phyloP scores from a whole-genome alignment of 1,140 invertebrate species.

The Drosophila dunni region DNA sequence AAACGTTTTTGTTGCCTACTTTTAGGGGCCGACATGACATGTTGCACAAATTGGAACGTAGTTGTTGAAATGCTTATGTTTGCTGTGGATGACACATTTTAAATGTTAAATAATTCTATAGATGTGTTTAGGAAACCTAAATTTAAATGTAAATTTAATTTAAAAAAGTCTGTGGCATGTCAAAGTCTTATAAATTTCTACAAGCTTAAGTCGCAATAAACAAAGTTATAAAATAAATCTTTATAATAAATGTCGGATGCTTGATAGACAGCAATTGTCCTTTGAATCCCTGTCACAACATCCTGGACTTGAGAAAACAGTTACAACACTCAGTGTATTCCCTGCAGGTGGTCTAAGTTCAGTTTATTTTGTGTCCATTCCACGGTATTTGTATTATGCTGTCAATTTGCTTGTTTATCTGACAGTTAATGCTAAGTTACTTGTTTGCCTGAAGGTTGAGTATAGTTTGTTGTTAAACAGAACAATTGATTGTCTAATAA shows the following conservation, averaged over 20 bases:
- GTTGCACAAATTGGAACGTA: neutral
- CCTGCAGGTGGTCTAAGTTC: constrained; percentile 23
- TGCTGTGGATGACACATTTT: neutral
- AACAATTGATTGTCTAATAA: neutral
- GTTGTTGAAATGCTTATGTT: neutral
- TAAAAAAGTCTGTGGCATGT: no score
- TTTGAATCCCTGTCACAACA: constrained; percentile 7
- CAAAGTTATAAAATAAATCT: constrained; percentile 3
- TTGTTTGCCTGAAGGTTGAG: neutral
- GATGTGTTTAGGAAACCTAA: no score
- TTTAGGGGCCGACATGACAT: neutral
- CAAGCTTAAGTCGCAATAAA: neutral
- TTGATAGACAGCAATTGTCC: neutral
- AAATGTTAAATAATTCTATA: no score
- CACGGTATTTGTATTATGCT: constrained; percentile 24
- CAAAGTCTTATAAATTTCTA: no score
- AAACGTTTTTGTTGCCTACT: neutral
- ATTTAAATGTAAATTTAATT: no score
- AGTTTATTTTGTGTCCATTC: neutral
- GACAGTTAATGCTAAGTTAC: constrained; percentile 20
- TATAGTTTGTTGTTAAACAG: constrained; percentile 12
- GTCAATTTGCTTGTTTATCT: constrained; percentile 36
- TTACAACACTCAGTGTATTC: constrained; percentile 7
- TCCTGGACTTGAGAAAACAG: constrained; percentile 4
- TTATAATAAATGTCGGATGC: constrained; percentile 1